phyloP scores from a whole-genome alignment of 2,113 vertebrate species.

The Abramis brama region DNA sequence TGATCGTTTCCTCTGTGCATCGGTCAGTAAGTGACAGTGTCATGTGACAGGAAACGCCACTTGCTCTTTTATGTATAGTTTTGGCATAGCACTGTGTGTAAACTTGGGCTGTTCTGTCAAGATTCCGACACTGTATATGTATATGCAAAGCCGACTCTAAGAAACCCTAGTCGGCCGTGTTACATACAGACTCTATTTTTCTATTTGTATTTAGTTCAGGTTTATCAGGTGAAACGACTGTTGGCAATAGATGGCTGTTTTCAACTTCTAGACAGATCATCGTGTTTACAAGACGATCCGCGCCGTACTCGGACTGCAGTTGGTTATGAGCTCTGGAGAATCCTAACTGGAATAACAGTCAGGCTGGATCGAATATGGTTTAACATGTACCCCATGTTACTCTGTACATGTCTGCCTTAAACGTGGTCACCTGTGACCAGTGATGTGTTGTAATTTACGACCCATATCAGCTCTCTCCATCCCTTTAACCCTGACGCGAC shows the following conservation, averaged over 20 bases:
- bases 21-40: background rate
- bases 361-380: conserved; percentile 19
- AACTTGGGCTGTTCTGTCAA: conserved; percentile 40
- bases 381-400: conserved; percentile 1
- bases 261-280: conserved; percentile 29
- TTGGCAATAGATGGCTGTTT: conserved; percentile 51
- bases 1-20: background rate
- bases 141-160: conserved; percentile 62
- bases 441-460: conserved; percentile 2
- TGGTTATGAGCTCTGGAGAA: background rate
- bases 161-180: conserved; percentile 53
- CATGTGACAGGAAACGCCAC: conserved; percentile 10
- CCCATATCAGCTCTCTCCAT: conserved; percentile 29
- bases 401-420: conserved; percentile 41
- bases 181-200: conserved; percentile 62
- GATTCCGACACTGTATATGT: conserved; percentile 48
- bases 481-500: conserved; percentile 53
- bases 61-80: conserved; percentile 9
- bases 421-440: conserved; percentile 20
- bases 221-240: conserved; percentile 52
- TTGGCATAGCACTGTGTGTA: conserved; percentile 48
- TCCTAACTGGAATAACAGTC: conserved; percentile 30
- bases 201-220: conserved; percentile 51
- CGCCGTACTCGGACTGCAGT: background rate
- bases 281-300: conserved; percentile 24